Conservation (phyloP, 1,140 invertebrate genomes). For the Teleogryllus occipitalis region DNA sequence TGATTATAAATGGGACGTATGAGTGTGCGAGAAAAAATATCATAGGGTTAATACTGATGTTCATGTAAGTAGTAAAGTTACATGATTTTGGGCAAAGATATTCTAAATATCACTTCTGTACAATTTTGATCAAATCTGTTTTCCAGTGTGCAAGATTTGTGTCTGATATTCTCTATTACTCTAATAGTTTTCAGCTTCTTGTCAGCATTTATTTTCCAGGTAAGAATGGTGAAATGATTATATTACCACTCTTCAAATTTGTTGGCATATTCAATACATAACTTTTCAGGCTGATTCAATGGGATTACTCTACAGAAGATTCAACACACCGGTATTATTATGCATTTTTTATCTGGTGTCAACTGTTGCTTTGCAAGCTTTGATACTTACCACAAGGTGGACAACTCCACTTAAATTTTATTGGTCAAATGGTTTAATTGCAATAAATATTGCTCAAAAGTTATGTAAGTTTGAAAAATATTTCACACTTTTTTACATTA, state of each 20-base stretch:
- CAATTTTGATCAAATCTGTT: neutral
- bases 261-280: slow-evolving; percentile 8
- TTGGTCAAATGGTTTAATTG: slow-evolving; percentile 48
- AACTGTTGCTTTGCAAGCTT: slow-evolving; percentile 48
- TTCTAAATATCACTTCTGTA: neutral
- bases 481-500: neutral
- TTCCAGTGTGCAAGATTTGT: slow-evolving; percentile 58
- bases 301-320: slow-evolving; percentile 53
- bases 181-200: slow-evolving; percentile 56
- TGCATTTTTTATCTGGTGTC: slow-evolving; percentile 46
- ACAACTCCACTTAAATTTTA: slow-evolving; percentile 38
- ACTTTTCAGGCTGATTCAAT: slow-evolving; percentile 52
- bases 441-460: slow-evolving; percentile 49
- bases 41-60: neutral
- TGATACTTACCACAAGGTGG: slow-evolving; percentile 48
- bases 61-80: neutral
- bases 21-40: neutral
- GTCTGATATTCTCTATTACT: slow-evolving; percentile 53
- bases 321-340: slow-evolving; percentile 46
- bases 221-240: slow-evolving; percentile 33
- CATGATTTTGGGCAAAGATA: neutral
- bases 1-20: neutral
- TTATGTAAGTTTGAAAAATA: slow-evolving; percentile 41
- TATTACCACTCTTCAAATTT: neutral
- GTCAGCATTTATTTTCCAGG: slow-evolving; percentile 65